Conservation (phyloP, 2,113 vertebrate species). For the Tetrax tetrax region DNA sequence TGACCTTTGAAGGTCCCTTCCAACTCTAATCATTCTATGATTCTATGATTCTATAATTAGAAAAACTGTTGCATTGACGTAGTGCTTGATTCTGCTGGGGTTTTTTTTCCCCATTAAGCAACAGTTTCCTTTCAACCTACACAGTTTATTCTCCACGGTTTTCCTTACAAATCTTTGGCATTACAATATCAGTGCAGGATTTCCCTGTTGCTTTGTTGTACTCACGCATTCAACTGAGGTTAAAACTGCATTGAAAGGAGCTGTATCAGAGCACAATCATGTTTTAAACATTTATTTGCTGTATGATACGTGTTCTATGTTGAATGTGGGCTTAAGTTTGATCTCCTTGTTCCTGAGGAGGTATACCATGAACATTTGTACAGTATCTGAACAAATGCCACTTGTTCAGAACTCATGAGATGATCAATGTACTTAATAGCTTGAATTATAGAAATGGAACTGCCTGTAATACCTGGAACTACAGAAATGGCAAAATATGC, state of each 20-base stretch:
- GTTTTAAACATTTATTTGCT: background rate
- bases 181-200: background rate
- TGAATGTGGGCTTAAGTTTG: background rate
- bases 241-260: background rate
- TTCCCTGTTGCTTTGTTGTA: background rate
- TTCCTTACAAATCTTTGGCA: background rate
- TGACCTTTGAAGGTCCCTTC: too few relatives aligned
- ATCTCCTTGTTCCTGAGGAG: background rate
- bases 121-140: background rate
- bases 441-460: background rate
- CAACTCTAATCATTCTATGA: too few relatives aligned
- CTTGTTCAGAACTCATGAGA: background rate
- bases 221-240: background rate
- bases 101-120: background rate
- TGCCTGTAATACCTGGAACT: background rate
- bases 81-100: background rate
- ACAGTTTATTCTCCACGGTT: background rate
- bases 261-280: background rate
- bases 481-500: background rate
- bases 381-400: background rate
- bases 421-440: background rate
- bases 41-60: too few relatives aligned
- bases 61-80: background rate
- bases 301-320: background rate
- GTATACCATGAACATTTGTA: background rate